Conservation (phyloP, 2,888 invertebrate genomes). For the Isoperla grammatica region DNA sequence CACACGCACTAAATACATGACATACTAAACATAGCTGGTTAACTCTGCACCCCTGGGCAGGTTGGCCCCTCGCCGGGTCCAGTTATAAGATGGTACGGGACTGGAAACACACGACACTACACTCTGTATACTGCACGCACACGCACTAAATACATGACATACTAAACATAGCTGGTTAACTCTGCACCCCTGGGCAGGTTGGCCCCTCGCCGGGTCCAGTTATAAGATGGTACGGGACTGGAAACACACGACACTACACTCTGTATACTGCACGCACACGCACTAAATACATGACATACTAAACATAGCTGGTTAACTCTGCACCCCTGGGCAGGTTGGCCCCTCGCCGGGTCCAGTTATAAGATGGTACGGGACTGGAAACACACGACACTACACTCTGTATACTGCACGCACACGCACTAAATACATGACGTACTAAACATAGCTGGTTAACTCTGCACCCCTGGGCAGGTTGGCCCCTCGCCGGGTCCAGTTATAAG, state of each 20-base stretch:
- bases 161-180: conserved; percentile 66
- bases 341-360: conserved; percentile 84
- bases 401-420: no score
- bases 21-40: conserved; percentile 68
- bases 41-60: conserved; percentile 69
- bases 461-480: conserved; percentile 68
- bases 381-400: no score
- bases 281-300: no score
- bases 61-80: conserved; percentile 70
- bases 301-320: conserved; percentile 64
- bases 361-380: conserved; percentile 76
- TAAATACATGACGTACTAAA: no score
- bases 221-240: conserved; percentile 84
- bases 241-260: conserved; percentile 32
- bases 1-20: no score
- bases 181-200: conserved; percentile 68
- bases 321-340: conserved; percentile 68
- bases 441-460: conserved; percentile 66
- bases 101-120: conserved; percentile 41
- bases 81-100: conserved; percentile 89
- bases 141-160: no score
- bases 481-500: conserved; percentile 86
- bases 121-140: no score
- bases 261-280: no score
- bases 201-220: conserved; percentile 78